Conservation (phyloP, 2,888 invertebrate genomes). For the Andricus quercusramuli region DNA sequence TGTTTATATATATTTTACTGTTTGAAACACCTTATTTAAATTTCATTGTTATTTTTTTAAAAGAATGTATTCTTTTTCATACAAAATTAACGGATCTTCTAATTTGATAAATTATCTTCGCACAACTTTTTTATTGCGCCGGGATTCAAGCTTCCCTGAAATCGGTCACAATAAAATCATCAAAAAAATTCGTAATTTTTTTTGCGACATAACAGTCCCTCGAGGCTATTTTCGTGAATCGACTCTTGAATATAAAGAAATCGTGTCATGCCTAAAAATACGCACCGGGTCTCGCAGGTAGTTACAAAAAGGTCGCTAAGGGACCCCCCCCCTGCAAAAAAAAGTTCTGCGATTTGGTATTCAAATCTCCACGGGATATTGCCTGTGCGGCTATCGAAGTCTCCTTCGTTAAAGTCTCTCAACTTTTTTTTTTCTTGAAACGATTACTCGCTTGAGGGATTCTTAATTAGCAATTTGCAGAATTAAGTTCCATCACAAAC, state of each 20-base stretch:
- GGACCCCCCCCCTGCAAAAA: conserved; percentile 35
- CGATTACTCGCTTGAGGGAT: background rate
- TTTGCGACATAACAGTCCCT: background rate
- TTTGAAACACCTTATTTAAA: no score
- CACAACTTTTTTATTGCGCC: no score
- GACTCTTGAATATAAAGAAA: conserved; percentile 55
- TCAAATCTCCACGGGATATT: conserved; percentile 68
- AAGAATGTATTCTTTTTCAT: no score
- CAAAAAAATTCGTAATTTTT: background rate
- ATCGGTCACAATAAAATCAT: background rate
- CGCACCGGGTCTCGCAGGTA: conserved; percentile 64
- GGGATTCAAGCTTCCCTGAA: no score
- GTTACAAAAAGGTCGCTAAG: conserved; percentile 50
- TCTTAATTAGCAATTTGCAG: conserved; percentile 2
- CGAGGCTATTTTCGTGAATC: conserved; percentile 30
- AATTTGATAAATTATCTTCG: no score
- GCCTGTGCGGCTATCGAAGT: conserved; percentile 61
- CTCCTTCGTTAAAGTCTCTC: conserved; percentile 59
- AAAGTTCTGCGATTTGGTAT: conserved; percentile 69
- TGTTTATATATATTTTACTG: no score
- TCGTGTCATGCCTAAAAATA: conserved; percentile 74
- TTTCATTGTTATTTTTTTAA: no score
- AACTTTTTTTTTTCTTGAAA: background rate
- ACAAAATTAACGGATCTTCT: no score
- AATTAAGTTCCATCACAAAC: background rate